Conservation (phyloP, 2,888 invertebrate genomes). For the Perizoma flavofasciatum region DNA sequence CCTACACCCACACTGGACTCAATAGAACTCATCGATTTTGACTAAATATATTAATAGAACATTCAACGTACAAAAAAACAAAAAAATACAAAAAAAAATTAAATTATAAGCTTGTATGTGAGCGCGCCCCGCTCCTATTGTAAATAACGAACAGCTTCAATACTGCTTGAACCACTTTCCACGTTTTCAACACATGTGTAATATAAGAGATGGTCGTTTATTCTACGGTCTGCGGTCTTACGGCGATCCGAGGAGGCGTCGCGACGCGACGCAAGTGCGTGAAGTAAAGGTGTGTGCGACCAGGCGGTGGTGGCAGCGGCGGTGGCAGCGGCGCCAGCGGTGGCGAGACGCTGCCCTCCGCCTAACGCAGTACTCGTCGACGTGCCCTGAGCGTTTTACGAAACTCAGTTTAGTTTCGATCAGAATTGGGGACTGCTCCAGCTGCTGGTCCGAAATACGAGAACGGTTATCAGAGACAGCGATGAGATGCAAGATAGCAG, state of each 20-base stretch:
- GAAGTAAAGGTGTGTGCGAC: background rate
- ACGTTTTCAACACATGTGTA: slow-evolving; percentile 70
- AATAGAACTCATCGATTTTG: slow-evolving; percentile 45
- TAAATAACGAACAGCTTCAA: slow-evolving; percentile 71
- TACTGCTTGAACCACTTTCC: slow-evolving; percentile 72
- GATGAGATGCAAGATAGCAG: slow-evolving; percentile 33
- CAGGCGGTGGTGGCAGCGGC: slow-evolving; percentile 25
- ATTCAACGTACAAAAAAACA: slow-evolving; percentile 42
- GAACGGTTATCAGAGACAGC: slow-evolving; percentile 38
- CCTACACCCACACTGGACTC: slow-evolving; percentile 49
- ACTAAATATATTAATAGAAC: slow-evolving; percentile 40
- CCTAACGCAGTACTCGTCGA: too few species aligned
- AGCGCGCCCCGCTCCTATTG: slow-evolving; percentile 62
- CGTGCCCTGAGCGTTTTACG: background rate
- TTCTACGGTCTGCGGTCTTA: slow-evolving; percentile 40
- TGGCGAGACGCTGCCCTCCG: too few species aligned
- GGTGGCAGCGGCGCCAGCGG: slow-evolving; percentile 5
- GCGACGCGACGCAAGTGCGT: background rate
- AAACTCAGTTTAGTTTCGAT: slow-evolving; percentile 33
- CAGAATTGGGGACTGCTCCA: slow-evolving; percentile 23
- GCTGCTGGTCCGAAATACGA: slow-evolving; percentile 33
- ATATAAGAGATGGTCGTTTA: slow-evolving; percentile 55
- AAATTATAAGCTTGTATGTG: slow-evolving; percentile 66
- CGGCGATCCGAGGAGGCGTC: slow-evolving; percentile 28
- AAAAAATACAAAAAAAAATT: slow-evolving; percentile 54